Conservation (phyloP, 1,140 invertebrate genomes). For the Odontomachus brunneus region DNA sequence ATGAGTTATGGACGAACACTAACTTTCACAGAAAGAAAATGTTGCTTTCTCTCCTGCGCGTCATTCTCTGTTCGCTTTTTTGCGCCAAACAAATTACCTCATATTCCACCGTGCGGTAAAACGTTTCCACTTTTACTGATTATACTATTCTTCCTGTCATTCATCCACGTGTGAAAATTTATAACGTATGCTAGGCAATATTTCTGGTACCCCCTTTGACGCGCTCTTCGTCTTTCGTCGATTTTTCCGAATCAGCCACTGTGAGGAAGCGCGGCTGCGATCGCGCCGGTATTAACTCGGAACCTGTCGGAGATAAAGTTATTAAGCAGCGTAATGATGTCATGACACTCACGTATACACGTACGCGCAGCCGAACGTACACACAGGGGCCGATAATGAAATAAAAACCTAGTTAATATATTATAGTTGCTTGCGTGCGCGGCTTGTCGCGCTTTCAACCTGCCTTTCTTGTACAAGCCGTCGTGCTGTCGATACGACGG, state of each 20-base stretch:
- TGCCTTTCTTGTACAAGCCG: slow-evolving; percentile 35
- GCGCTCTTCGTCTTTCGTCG: not conserved
- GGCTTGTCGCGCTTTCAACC: slow-evolving; percentile 25
- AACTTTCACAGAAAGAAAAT: slow-evolving; percentile 5
- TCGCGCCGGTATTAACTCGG: slow-evolving; percentile 38
- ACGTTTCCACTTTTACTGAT: not conserved
- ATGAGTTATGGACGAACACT: not conserved
- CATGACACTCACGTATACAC: slow-evolving; percentile 10
- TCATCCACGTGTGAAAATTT: not conserved
- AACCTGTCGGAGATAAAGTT: slow-evolving; percentile 59
- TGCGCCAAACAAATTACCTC: not conserved
- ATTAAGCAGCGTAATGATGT: slow-evolving; percentile 60
- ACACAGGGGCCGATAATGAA: slow-evolving; percentile 54
- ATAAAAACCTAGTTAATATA: slow-evolving; percentile 64
- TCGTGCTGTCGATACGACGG: slow-evolving; percentile 9
- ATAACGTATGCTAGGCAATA: not conserved
- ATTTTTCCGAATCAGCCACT: slow-evolving; percentile 16
- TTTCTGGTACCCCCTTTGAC: not conserved
- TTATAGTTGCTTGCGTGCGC: slow-evolving; percentile 42
- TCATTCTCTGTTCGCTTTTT: not conserved
- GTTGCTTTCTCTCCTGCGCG: not conserved
- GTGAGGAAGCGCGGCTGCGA: slow-evolving; percentile 20
- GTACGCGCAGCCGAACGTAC: too few species aligned
- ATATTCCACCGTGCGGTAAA: not conserved
- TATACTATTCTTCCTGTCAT: not conserved